Evolutionary conservation across 1,140 invertebrate genomes (phyloP).

Genomic region (Bradysia coprophila): DNA sequence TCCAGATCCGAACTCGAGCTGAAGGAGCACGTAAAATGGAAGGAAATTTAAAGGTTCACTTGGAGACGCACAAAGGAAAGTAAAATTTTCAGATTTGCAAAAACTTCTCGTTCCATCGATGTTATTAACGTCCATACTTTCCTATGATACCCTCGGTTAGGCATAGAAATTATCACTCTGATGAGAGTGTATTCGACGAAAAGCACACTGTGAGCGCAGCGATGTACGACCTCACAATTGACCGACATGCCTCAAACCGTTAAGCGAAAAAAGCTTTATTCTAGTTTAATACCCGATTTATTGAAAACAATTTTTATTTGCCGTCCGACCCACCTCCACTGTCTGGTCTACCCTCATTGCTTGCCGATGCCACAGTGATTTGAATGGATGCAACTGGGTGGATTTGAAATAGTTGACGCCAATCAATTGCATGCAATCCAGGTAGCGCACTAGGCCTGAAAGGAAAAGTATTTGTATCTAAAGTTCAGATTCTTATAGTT

Average conservation of each 20-base stretch:
- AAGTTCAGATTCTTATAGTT: too few relatives aligned
- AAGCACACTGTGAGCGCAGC: slow-evolving; percentile 46
- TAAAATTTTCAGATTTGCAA: slow-evolving; percentile 42
- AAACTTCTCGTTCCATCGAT: slow-evolving; percentile 49
- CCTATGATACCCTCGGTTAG: slow-evolving; percentile 33
- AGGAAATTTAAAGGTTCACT: slow-evolving; percentile 41
- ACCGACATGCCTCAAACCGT: slow-evolving; percentile 49
- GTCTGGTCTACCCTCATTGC: too few relatives aligned
- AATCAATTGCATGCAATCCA: too few relatives aligned
- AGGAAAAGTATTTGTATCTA: too few relatives aligned
- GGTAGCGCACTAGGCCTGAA: too few relatives aligned
- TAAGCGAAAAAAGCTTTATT: too few relatives aligned
- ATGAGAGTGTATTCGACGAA: slow-evolving; percentile 48
- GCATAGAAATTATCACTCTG: slow-evolving; percentile 45
- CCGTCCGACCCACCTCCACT: too few relatives aligned
- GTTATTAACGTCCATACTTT: slow-evolving; percentile 28
- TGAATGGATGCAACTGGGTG: too few relatives aligned
- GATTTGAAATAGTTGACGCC: too few relatives aligned
- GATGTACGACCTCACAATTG: slow-evolving; percentile 47
- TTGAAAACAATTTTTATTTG: too few relatives aligned
- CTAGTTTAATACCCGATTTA: too few relatives aligned
- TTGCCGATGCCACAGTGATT: too few relatives aligned
- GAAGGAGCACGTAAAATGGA: slow-evolving; percentile 13
- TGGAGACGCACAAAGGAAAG: slow-evolving; percentile 40
- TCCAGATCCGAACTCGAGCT: not conserved